Evolutionary conservation across 2,888 invertebrate genomes (phyloP), one percentile per base, ranked within the genome.

Genomic region (Subacronicta megacephala): DNA sequence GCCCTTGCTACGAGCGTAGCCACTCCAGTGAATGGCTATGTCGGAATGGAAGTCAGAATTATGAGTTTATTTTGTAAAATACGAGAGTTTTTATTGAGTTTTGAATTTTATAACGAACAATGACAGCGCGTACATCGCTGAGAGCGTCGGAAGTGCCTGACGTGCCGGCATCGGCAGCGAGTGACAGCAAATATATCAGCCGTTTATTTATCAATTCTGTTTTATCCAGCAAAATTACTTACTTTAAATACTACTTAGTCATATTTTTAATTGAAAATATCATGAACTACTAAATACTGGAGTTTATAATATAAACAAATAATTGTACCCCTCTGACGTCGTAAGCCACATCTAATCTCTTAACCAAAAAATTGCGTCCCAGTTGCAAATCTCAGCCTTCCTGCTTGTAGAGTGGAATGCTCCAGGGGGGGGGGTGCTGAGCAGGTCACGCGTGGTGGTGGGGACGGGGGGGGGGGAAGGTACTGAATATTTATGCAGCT

Each of bases 21-120:
- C 55, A 62, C 61, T 59, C 49, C 62, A 47, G 17, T 72, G 74
- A 81, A 77, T 80, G 60, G 68, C 63, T 49, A 62, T 50, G 62
- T 65, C 74, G 64, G 70, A 73, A 70, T 63, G 64, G 52, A 70
- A 72, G 58, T 78, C 70, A 42, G 69, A 77, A 81, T 83, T 75
- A 82, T 78, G 74, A 78, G 63, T 75, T 74, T 77, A 78, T 78
- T 80, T 75, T 50, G 66, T 79, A 70, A 84, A 82, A 81, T 82
- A 80, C 75, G 82, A 75, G 73, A 75, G 73, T 69, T 85, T 84
- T 84, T 84, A 80, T 82, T 71, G 63, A 75, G 64, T 63, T 73
- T 63, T 49, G 58, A 77, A 72, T 77, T 77, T 77, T 61, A 78
- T 70, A 61, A 49, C 44, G 58, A 59, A 60, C 66, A 75, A 75